phyloP scores from a whole-genome alignment of 2,888 invertebrate species.

The Dynastes hyllus region DNA sequence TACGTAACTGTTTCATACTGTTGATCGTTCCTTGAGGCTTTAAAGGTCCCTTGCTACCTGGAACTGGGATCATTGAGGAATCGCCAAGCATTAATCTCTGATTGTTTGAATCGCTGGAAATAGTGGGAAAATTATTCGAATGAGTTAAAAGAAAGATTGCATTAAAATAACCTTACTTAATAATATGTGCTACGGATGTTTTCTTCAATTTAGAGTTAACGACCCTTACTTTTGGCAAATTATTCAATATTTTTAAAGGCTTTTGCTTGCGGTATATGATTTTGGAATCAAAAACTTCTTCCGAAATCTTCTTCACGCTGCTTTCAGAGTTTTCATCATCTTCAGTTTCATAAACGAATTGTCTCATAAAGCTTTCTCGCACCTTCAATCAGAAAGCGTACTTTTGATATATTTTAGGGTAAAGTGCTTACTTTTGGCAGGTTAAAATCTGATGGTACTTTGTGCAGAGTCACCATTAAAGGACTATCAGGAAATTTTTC shows the following conservation, averaged over 20 bases:
- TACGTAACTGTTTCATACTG: constrained; percentile 84
- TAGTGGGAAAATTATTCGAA: neutral
- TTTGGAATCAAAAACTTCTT: constrained; percentile 82
- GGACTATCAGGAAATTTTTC: constrained; percentile 99
- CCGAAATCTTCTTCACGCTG: constrained; percentile 73
- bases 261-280: constrained; percentile 88
- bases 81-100: constrained; percentile 94
- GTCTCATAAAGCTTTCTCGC: constrained; percentile 98
- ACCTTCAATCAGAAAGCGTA: constrained; percentile 73
- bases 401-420: neutral
- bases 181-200: constrained; percentile 89
- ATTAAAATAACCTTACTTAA: constrained; percentile 77
- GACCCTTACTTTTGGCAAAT: constrained; percentile 87
- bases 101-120: constrained; percentile 91
- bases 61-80: constrained; percentile 93
- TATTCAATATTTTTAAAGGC: constrained; percentile 86
- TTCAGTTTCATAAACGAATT: constrained; percentile 93
- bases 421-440: constrained; percentile 83
- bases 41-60: constrained; percentile 83
- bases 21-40: constrained; percentile 92
- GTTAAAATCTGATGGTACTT: constrained; percentile 94
- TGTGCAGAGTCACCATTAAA: constrained; percentile 96
- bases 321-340: constrained; percentile 83
- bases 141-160: neutral
- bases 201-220: constrained; percentile 86